phyloP scores from a whole-genome alignment of 2,113 vertebrate genomes.

The Glaucomys volans region DNA sequence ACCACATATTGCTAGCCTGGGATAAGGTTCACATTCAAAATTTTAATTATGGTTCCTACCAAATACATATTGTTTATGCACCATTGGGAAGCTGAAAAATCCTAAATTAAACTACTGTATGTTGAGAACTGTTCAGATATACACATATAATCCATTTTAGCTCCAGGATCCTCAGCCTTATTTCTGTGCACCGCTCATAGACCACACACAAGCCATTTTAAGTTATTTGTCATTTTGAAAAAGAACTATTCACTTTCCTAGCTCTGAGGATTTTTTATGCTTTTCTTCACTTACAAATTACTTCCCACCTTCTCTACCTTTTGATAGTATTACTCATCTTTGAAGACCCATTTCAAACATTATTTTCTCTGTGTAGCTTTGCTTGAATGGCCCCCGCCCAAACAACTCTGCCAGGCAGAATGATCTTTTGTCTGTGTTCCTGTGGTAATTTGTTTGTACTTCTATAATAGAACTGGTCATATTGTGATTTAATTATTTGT shows the following conservation, averaged over 20 bases:
- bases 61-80: background rate
- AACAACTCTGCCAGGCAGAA: background rate
- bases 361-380: conserved; percentile 34
- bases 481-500: conserved; percentile 39
- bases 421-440: background rate
- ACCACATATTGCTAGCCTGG: background rate
- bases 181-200: background rate
- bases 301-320: background rate
- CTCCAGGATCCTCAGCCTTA: background rate
- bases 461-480: background rate
- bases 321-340: conserved; percentile 52
- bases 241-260: background rate
- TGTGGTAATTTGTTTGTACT: conserved; percentile 30
- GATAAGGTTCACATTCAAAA: background rate
- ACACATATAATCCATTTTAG: background rate
- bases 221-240: conserved; percentile 21
- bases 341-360: conserved; percentile 49
- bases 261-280: background rate
- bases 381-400: background rate
- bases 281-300: conserved; percentile 15
- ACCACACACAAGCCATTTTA: background rate
- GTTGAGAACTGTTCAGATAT: background rate
- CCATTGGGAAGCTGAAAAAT: background rate
- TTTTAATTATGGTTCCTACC: background rate
- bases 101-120: background rate